Conservation (phyloP, 1,140 invertebrate genomes). For the Maconellicoccus hirsutus region DNA sequence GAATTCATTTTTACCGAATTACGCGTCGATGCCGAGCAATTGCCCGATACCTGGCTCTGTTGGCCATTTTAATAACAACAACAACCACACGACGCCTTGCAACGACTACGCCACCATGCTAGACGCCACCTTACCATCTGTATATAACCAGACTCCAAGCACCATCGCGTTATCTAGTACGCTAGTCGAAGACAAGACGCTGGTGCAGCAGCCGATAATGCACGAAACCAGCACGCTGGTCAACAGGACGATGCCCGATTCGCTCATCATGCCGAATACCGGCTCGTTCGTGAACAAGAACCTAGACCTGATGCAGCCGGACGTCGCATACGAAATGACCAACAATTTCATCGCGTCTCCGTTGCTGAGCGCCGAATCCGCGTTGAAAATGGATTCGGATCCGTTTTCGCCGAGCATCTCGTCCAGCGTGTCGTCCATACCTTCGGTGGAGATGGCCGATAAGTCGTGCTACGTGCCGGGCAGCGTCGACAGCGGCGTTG, state of each 20-base stretch:
- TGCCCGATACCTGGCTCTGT: not conserved
- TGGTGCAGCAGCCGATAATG: not conserved
- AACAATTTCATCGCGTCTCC: conserved; percentile 6
- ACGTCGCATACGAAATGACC: not conserved
- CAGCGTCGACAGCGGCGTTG: not conserved
- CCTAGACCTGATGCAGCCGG: not conserved
- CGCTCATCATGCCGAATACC: not conserved
- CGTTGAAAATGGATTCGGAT: conserved; percentile 9
- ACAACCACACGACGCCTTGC: conserved; percentile 16
- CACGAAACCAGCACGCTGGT: conserved; percentile 1
- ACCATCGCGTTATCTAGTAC: not conserved
- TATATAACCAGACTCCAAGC: not conserved
- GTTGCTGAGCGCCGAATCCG: not conserved
- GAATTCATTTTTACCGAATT: conserved; percentile 14
- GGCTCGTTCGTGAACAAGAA: not conserved
- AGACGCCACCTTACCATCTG: not conserved
- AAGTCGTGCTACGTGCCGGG: conserved; percentile 10
- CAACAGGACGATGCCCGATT: not conserved
- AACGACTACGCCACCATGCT: not conserved
- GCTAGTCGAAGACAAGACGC: not conserved
- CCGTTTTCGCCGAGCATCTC: conserved; percentile 14
- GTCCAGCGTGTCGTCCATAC: conserved; percentile 12
- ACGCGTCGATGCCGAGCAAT: not conserved
- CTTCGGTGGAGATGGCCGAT: not conserved
- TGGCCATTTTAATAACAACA: conserved; percentile 1